These are phyloP conservation scores for Syrphus vitripennis DNA, from an alignment of 2,888 invertebrate species.

Conservation along the genomic window DNA sequence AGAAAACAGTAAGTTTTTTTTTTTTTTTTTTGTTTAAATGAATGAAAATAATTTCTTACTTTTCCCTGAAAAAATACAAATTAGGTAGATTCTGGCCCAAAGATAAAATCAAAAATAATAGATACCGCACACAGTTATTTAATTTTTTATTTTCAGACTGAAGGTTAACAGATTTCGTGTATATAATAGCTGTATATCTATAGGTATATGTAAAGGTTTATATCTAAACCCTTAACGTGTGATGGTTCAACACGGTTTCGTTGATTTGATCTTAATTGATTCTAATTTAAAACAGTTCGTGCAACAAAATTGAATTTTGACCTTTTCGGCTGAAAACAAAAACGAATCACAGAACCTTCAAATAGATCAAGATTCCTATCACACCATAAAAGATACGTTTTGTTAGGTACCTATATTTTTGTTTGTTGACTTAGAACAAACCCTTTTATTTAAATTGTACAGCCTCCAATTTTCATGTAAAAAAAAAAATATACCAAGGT, in stretches of 20 bases:
- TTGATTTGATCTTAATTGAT: slow-evolving; percentile 55
- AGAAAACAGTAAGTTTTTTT: slow-evolving; percentile 42
- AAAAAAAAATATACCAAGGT: background rate
- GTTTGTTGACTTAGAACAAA: background rate
- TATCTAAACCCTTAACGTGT: slow-evolving; percentile 25
- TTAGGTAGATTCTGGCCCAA: background rate
- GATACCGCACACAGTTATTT: slow-evolving; percentile 6
- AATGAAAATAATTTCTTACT: slow-evolving; percentile 11
- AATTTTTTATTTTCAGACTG: background rate
- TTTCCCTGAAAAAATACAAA: slow-evolving; percentile 9
- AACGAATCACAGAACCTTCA: slow-evolving; percentile 10
- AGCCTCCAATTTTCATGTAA: background rate
- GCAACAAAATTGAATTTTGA: slow-evolving; percentile 34
- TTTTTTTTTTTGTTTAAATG: background rate
- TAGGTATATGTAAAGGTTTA: no score
- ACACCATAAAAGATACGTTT: background rate
- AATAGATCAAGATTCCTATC: slow-evolving; percentile 53
- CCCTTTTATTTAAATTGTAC: slow-evolving; percentile 26
- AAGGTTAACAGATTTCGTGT: background rate
- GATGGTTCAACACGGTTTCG: slow-evolving; percentile 47
- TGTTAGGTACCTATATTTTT: background rate
- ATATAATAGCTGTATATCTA: background rate
- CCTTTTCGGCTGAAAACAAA: background rate
- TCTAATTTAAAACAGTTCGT: slow-evolving; percentile 56
- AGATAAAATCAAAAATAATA: slow-evolving; percentile 1